phyloP scores from a whole-genome alignment of 1,140 invertebrate genomes.

The Neodiprion virginianus region DNA sequence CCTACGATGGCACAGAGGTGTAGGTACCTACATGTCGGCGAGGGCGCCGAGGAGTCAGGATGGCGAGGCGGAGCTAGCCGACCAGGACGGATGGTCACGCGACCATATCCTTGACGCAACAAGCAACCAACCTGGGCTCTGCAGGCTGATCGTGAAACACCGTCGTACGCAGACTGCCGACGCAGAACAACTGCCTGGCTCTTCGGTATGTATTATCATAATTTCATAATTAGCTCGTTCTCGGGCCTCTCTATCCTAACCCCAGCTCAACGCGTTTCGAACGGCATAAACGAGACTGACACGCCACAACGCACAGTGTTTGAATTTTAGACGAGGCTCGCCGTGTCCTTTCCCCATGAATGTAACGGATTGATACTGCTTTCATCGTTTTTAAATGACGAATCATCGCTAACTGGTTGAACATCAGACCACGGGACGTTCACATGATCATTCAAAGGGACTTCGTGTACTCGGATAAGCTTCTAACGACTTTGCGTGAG shows the following conservation, averaged over 20 bases:
- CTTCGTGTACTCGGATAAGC: too few relatives aligned
- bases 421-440: too few relatives aligned
- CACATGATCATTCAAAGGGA: too few relatives aligned
- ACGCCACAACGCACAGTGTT: background rate
- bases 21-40: background rate
- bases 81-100: slow-evolving; percentile 3
- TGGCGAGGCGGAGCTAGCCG: slow-evolving; percentile 2
- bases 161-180: too few relatives aligned
- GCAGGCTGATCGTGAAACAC: background rate
- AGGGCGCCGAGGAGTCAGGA: slow-evolving; percentile 2
- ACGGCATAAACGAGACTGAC: background rate
- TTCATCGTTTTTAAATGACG: too few relatives aligned
- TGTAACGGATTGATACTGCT: too few relatives aligned
- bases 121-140: background rate
- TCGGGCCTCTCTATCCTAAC: background rate
- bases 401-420: too few relatives aligned
- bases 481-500: too few relatives aligned
- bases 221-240: slow-evolving; percentile 4
- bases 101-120: background rate
- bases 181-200: background rate
- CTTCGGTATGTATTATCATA: slow-evolving; percentile 1
- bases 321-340: too few relatives aligned
- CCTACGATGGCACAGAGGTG: too few relatives aligned
- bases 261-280: background rate
- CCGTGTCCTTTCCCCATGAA: too few relatives aligned